Evolutionary conservation across 2,797 vertebrate species (phyloP), one percentile per base, ranked within the genome.

Genomic region (Craterocephalus amniculus): DNA sequence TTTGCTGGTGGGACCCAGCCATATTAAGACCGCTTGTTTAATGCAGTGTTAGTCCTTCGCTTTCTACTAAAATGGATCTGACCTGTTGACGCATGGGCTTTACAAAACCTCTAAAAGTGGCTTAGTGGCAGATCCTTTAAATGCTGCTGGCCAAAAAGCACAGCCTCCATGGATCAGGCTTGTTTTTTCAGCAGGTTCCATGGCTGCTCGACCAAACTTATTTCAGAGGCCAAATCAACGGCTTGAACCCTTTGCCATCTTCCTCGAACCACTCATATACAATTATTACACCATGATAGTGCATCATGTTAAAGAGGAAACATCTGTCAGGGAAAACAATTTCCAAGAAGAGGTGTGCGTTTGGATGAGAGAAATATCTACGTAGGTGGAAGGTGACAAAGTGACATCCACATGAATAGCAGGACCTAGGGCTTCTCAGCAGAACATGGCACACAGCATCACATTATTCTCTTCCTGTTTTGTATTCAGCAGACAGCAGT

Each of bases 1-100:
- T 26, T 32, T 77, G 13, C 43, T 63, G 51, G 67, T 35, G 18
- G 51, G 24, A 45, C 27, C 43, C 52, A 29, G 40, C 18, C 12
- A 29, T 14, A 62, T 55, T 45, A n/a, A 27, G 35, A 26, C 51
- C 7, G 2, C 22, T 31, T 27, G 6, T 34, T 32, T 45, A 24
- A 34, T 27, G 6, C 20, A 12, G 35, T 2, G 22, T 5, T 43
- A 11, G 14, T 32, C n/a, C 52, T 22, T 4, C 11, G 51, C 14
- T 18, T 26, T 45, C 61, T n/a, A 26, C 16, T n/a, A 6, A 6
- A 27, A 51, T 45, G 51, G 16, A 24, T 11, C 22, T 6, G 6
- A 29, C 26, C 32, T 29, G 40, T 67, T 10, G 14, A 24, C 14
- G 22, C 11, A 26, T 26, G 12, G 26, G 26, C 51, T 29, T 27